Evolutionary conservation across 2,888 invertebrate genomes (phyloP).

Genomic region (Spisula subtruncata): DNA sequence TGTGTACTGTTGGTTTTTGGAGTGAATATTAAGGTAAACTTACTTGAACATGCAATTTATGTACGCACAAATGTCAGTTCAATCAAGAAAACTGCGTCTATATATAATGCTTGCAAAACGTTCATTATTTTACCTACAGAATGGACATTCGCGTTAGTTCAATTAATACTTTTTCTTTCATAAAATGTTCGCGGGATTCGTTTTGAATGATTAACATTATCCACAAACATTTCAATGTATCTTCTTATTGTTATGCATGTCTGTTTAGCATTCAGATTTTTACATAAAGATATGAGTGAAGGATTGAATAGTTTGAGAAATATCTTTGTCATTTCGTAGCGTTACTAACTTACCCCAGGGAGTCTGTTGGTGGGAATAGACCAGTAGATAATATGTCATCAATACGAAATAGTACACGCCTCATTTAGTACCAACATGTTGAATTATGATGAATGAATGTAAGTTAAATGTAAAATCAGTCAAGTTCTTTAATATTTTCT

Average conservation of each 20-base stretch:
- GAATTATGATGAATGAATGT: constrained; percentile 27
- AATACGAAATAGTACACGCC: constrained; percentile 21
- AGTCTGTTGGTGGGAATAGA: neutral
- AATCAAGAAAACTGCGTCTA: too few species aligned
- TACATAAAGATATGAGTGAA: neutral
- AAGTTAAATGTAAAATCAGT: constrained; percentile 17
- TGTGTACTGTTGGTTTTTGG: too few species aligned
- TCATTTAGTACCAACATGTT: constrained; percentile 20
- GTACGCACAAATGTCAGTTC: too few species aligned
- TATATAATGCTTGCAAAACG: too few species aligned
- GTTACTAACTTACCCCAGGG: neutral
- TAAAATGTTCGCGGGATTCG: too few species aligned
- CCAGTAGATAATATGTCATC: neutral
- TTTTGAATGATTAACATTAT: neutral
- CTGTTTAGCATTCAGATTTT: neutral
- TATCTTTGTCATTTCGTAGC: neutral
- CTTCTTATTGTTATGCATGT: neutral
- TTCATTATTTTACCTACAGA: too few species aligned
- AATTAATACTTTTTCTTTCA: too few species aligned
- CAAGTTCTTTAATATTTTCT: neutral
- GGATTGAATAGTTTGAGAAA: neutral
- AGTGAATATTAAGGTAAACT: too few species aligned
- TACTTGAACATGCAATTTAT: too few species aligned
- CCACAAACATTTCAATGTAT: neutral
- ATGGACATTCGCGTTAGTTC: too few species aligned